phyloP scores from a whole-genome alignment of 2,113 vertebrate species.

The Pandion haliaetus region DNA sequence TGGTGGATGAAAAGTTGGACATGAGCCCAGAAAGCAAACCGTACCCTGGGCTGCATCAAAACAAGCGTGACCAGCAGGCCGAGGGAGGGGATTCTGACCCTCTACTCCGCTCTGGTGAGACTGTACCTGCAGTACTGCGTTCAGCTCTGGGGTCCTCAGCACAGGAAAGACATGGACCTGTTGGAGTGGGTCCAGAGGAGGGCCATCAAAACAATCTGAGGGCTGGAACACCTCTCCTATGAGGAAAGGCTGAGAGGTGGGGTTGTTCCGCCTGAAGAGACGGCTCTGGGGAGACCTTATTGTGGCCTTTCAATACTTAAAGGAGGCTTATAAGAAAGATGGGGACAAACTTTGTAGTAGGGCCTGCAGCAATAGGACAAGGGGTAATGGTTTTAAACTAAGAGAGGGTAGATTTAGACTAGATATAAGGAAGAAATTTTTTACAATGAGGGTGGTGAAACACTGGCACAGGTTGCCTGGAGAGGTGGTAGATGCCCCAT shows the following conservation, averaged over 20 bases:
- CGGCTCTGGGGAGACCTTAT: not conserved
- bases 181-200: not conserved
- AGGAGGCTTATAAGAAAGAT: not conserved
- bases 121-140: not conserved
- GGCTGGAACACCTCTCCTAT: not conserved
- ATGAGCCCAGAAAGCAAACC: not conserved
- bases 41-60: not conserved
- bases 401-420: not conserved
- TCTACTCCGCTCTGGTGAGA: not conserved
- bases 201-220: not conserved
- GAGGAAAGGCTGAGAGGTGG: not conserved
- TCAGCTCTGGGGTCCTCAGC: not conserved
- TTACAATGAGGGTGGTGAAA: not conserved
- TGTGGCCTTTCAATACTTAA: not conserved
- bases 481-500: not conserved
- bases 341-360: not conserved
- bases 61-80: not conserved
- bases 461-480: not conserved
- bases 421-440: not conserved
- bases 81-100: not conserved
- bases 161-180: not conserved
- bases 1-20: not conserved
- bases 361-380: not conserved
- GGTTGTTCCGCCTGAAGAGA: not conserved
- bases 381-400: not conserved